Evolutionary conservation across 2,797 vertebrate genomes (phyloP).

Genomic region (Acanthornis magna): DNA sequence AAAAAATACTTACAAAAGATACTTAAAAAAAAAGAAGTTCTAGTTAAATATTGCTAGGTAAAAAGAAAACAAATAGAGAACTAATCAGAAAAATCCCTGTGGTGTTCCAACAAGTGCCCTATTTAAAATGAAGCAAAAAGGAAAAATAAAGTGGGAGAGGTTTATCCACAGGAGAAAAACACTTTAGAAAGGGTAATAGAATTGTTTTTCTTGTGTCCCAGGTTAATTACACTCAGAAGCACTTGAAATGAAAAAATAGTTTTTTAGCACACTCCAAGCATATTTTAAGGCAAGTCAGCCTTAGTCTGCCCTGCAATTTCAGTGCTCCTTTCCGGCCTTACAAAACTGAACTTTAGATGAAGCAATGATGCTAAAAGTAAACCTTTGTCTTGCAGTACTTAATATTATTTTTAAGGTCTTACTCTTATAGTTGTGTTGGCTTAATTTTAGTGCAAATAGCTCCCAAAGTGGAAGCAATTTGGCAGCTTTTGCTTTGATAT

Average conservation of each 20-base stretch:
- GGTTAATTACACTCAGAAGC: slow-evolving; percentile 75
- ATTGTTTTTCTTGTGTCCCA: slow-evolving; percentile 66
- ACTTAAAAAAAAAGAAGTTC: neutral
- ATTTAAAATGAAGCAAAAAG: slow-evolving; percentile 60
- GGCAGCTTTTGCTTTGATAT: neutral
- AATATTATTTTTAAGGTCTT: neutral
- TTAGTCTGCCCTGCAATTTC: slow-evolving; percentile 52
- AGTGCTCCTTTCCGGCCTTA: slow-evolving; percentile 31
- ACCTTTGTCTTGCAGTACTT: neutral
- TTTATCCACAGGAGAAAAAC: slow-evolving; percentile 71
- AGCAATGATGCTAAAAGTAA: neutral
- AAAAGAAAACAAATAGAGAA: slow-evolving; percentile 41
- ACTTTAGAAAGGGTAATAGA: slow-evolving; percentile 65
- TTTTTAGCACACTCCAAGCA: slow-evolving; percentile 61
- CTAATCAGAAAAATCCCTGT: slow-evolving; percentile 15
- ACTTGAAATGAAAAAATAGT: slow-evolving; percentile 70
- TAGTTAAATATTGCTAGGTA: slow-evolving; percentile 23
- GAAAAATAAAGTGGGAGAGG: slow-evolving; percentile 49
- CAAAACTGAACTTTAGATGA: slow-evolving; percentile 9
- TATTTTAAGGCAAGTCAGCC: slow-evolving; percentile 38
- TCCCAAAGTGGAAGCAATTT: neutral
- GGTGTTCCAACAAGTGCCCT: slow-evolving; percentile 26
- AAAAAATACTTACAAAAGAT: neutral
- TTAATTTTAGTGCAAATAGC: neutral
- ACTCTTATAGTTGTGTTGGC: neutral